phyloP scores from a whole-genome alignment of 2,888 invertebrate genomes.

The Watsonalla binaria region DNA sequence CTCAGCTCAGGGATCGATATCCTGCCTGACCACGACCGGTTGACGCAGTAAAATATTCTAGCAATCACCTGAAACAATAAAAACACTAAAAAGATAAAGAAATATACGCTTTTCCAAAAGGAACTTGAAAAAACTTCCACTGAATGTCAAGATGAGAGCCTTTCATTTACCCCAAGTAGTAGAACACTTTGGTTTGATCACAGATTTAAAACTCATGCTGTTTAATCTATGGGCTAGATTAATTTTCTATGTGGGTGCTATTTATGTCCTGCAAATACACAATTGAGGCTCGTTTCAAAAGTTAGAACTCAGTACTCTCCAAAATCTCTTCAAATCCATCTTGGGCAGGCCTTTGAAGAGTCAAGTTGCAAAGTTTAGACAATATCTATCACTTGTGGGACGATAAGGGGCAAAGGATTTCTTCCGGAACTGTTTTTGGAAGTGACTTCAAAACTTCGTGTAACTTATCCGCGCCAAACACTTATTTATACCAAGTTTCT shows the following conservation, averaged over 20 bases:
- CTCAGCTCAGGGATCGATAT: constrained; percentile 93
- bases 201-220: too few species aligned
- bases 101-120: too few species aligned
- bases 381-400: background rate
- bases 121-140: too few species aligned
- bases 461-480: background rate
- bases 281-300: too few species aligned
- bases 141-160: too few species aligned
- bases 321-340: background rate
- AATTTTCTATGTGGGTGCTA: too few species aligned
- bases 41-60: constrained; percentile 97
- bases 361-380: background rate
- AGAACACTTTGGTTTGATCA: too few species aligned
- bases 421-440: background rate
- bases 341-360: background rate
- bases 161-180: too few species aligned
- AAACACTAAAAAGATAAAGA: constrained; percentile 9
- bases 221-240: too few species aligned
- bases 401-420: background rate
- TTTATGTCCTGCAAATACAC: too few species aligned
- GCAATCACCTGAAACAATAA: constrained; percentile 88
- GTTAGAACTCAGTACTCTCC: too few species aligned
- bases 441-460: background rate
- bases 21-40: constrained; percentile 97
- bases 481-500: background rate